Evolutionary conservation across 2,888 invertebrate species (phyloP), one percentile per base, ranked within the genome.

Genomic region (Ischnus inquisitorius): DNA sequence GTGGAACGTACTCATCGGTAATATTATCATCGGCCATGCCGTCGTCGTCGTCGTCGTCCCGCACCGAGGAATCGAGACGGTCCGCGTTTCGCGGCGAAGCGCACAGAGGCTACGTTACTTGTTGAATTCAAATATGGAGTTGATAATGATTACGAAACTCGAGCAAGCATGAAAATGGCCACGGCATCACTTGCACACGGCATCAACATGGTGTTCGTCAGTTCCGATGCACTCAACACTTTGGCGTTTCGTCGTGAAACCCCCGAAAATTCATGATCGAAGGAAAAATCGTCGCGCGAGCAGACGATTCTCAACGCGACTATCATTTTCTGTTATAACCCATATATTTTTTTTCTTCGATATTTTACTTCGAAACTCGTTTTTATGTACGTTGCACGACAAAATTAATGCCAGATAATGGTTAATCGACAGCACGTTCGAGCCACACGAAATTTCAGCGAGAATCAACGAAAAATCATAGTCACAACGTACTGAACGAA

Each of bases 81-180:
- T 6, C 46, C 39, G 69, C 51, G 72, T 78, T 67, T 25, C 28
- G 69, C 77, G 16, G 34, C n/a, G n/a, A 51, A 43, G 46, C 69
- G n/a, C 77, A 76, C 75, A 28, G 43, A 28, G 25, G 60, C 71
- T 72, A 67, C 54, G 82, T 85, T 88, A 92, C 92, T 93, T 92
- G 92, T 92, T 92, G 92, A 92, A 93, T 92, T 92, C 92, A 92
- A 92, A 92, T 92, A 93, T 93, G 93, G 93, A 91, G 92, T 90
- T 92, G 93, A 92, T 91, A 93, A 92, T 90, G 93, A 92, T 93
- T 93, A 93, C 93, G 93, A 93, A 93, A 93, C 92, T 90, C 88
- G 89, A 90, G 91, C 90, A 91, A 91, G 91, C 90, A 92, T 90
- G 91, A 93, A 93, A 93, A 93, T 93, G 93, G 93, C 93, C 92